These are phyloP conservation scores for Lamellibrachia columna DNA, from an alignment of 2,888 invertebrate species.

Conservation along the genomic window DNA sequence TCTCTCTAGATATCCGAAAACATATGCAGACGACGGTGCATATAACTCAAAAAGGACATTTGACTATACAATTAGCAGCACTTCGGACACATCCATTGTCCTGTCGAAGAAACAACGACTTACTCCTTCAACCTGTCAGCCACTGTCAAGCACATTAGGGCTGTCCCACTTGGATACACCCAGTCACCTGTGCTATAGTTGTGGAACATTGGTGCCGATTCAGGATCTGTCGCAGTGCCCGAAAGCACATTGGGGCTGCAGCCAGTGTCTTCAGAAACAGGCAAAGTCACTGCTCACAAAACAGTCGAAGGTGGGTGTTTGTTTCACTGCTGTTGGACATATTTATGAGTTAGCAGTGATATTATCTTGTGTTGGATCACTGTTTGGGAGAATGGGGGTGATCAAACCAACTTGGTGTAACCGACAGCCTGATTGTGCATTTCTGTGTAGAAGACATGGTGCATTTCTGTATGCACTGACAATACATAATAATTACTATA, in stretches of 20 bases:
- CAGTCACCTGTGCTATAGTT: background rate
- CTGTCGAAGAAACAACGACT: background rate
- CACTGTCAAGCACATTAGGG: background rate
- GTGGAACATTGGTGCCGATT: background rate
- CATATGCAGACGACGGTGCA: background rate
- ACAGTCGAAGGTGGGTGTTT: slow-evolving; percentile 43
- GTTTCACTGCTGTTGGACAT: background rate
- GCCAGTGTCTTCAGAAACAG: slow-evolving; percentile 52
- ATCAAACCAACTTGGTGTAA: too few relatives aligned
- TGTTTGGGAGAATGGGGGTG: too few relatives aligned
- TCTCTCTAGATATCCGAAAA: background rate
- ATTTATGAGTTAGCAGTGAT: background rate
- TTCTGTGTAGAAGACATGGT: too few relatives aligned
- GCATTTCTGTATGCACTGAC: too few relatives aligned
- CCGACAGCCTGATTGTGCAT: too few relatives aligned
- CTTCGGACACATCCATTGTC: background rate
- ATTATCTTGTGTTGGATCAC: background rate
- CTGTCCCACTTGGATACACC: background rate
- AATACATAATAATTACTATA: too few relatives aligned
- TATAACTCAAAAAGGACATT: background rate
- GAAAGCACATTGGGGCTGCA: slow-evolving; percentile 54
- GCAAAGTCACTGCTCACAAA: slow-evolving; percentile 55
- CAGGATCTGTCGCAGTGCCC: slow-evolving; percentile 47
- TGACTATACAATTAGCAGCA: background rate
- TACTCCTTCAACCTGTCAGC: background rate